Conservation (phyloP, 2,888 invertebrate genomes). For the Acrobeloides nanus region DNA sequence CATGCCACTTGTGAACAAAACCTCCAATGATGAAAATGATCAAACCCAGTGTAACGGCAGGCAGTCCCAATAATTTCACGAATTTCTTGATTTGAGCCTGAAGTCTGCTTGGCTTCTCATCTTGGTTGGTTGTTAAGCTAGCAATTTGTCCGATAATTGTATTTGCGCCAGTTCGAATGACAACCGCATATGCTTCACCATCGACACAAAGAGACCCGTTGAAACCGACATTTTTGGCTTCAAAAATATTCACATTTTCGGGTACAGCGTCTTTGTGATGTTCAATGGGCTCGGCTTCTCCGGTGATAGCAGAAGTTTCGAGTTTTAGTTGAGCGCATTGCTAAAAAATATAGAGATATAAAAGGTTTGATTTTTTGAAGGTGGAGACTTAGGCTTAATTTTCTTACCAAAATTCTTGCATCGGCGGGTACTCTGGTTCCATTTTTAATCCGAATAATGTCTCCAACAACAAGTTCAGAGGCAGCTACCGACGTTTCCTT, state of each 20-base stretch:
- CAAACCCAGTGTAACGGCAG: conserved; percentile 45
- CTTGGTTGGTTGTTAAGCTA: conserved; percentile 23
- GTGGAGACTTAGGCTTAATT: too few species aligned
- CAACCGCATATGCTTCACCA: conserved; percentile 50
- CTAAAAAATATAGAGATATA: too few species aligned
- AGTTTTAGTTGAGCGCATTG: conserved; percentile 48
- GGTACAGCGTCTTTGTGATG: conserved; percentile 38
- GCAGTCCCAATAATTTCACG: conserved; percentile 36
- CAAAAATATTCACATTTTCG: conserved; percentile 38
- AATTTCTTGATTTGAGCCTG: conserved; percentile 29
- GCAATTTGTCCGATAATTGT: conserved; percentile 30
- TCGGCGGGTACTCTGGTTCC: conserved; percentile 52
- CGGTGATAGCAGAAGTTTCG: conserved; percentile 45
- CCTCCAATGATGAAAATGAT: conserved; percentile 49
- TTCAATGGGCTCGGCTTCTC: conserved; percentile 25
- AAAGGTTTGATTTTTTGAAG: too few species aligned
- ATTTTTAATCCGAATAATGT: conserved; percentile 43
- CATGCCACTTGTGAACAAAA: too few species aligned
- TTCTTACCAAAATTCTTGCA: conserved; percentile 49
- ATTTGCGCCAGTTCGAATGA: conserved; percentile 48
- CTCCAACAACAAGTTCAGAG: conserved; percentile 52
- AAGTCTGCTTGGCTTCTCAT: conserved; percentile 23
- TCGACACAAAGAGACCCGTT: conserved; percentile 50
- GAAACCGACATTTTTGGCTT: conserved; percentile 47
- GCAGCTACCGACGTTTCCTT: conserved; percentile 66